Conservation (phyloP, 2,888 invertebrate genomes). For the Nematopogon swammerdamellus region DNA sequence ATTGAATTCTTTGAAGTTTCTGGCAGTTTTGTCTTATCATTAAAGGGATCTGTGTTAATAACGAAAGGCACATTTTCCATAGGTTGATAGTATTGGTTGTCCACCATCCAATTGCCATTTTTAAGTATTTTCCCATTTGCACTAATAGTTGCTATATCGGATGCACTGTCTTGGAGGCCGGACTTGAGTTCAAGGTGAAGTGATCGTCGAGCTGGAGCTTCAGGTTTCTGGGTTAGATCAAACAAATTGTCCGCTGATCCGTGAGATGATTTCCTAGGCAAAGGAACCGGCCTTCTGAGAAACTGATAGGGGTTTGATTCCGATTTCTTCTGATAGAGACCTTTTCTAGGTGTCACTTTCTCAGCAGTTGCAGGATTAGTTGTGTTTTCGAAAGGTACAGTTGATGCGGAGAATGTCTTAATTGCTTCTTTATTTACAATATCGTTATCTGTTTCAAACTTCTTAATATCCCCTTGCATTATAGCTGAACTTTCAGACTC, state of each 20-base stretch:
- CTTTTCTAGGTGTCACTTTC: neutral
- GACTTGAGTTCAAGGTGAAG: slow-evolving; percentile 24
- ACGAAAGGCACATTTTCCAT: slow-evolving; percentile 35
- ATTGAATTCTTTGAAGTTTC: too few species aligned
- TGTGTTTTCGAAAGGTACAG: too few species aligned
- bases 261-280: slow-evolving; percentile 3
- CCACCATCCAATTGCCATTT: slow-evolving; percentile 33
- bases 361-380: too few species aligned
- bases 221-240: neutral
- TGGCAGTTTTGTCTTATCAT: neutral
- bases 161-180: neutral
- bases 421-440: neutral
- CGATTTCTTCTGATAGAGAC: slow-evolving; percentile 1
- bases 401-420: too few species aligned
- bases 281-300: neutral
- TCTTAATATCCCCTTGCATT: too few species aligned
- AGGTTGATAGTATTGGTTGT: slow-evolving; percentile 43
- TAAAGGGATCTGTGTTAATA: slow-evolving; percentile 23
- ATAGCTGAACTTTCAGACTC: too few species aligned
- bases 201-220: slow-evolving; percentile 19
- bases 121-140: slow-evolving; percentile 26
- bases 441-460: slow-evolving; percentile 13
- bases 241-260: slow-evolving; percentile 3
- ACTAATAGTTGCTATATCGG: neutral
- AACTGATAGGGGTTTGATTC: neutral